Conservation (phyloP, 2,113 vertebrate genomes). For the Cyrtonyx montezumae region DNA sequence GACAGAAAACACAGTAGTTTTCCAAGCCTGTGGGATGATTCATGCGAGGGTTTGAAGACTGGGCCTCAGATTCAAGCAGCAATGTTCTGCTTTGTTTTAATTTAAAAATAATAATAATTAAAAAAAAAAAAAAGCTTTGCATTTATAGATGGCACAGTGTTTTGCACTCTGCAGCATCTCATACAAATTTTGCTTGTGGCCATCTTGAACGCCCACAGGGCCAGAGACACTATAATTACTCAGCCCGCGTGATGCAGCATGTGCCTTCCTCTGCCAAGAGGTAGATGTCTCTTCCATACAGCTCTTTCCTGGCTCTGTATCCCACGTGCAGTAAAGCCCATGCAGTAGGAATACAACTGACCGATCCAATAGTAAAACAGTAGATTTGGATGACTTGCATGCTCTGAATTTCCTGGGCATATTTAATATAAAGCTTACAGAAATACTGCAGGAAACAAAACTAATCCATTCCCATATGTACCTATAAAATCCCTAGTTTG, state of each 20-base stretch:
- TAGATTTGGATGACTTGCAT: background rate
- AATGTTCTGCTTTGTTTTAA: background rate
- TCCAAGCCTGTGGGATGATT: background rate
- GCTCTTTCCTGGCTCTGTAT: background rate
- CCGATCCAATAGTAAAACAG: background rate
- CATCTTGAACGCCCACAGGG: slow-evolving; percentile 29
- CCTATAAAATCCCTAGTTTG: background rate
- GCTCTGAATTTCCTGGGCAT: background rate
- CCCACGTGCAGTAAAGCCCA: background rate
- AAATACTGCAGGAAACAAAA: background rate
- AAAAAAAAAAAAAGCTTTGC: background rate
- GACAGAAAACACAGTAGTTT: background rate
- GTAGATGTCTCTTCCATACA: background rate
- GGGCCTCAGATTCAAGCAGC: background rate
- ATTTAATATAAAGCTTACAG: background rate
- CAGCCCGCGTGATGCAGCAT: slow-evolving; percentile 4
- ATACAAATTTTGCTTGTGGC: slow-evolving; percentile 26
- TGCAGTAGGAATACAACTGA: background rate
- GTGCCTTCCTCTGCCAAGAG: background rate
- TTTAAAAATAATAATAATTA: background rate
- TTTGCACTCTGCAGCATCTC: background rate
- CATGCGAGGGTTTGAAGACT: background rate
- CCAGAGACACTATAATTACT: slow-evolving; percentile 47
- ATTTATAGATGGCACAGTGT: background rate
- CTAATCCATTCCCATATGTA: background rate